Percentiles rank a stretch among this genome's conserved stretches.
phyloP scores from a whole-genome alignment of 2,797 vertebrate genomes.

The Apodemus agrarius region DNA sequence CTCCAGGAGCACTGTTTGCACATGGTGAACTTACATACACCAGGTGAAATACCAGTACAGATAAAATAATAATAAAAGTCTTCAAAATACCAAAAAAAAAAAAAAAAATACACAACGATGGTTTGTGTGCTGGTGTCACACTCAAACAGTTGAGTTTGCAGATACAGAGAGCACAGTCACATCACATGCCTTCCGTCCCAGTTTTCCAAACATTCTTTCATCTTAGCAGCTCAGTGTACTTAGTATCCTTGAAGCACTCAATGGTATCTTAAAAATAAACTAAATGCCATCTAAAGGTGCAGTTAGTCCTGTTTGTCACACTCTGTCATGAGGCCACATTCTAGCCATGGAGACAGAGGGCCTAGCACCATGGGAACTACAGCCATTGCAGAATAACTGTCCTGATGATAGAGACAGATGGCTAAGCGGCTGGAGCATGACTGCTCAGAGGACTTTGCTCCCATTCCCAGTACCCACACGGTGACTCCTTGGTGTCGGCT shows the following conservation, averaged over 20 bases:
- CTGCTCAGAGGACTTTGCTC: background rate
- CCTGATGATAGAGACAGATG: conserved; percentile 57
- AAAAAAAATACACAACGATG: background rate
- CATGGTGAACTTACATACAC: background rate
- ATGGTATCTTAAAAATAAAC: conserved; percentile 48
- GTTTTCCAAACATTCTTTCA: conserved; percentile 30
- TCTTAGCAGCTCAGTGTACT: conserved; percentile 61
- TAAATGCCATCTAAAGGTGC: conserved; percentile 16
- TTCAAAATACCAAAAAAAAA: background rate
- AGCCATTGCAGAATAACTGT: conserved; percentile 95
- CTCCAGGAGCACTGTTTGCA: background rate
- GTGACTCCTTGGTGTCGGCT: background rate
- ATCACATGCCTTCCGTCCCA: too few relatives aligned
- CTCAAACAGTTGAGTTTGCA: background rate
- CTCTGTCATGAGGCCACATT: conserved; percentile 92
- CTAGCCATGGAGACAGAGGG: conserved; percentile 92
- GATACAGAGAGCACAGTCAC: background rate
- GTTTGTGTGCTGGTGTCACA: background rate
- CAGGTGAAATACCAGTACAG: background rate
- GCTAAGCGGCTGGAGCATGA: background rate
- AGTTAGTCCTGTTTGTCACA: conserved; percentile 92
- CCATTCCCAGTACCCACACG: background rate
- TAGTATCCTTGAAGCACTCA: conserved; percentile 15
- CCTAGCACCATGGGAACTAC: conserved; percentile 94
- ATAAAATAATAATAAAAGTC: background rate